Base-by-base conservation (phyloP, 2,113 vertebrate species). In the Aleadryas rufinucha region DNA sequence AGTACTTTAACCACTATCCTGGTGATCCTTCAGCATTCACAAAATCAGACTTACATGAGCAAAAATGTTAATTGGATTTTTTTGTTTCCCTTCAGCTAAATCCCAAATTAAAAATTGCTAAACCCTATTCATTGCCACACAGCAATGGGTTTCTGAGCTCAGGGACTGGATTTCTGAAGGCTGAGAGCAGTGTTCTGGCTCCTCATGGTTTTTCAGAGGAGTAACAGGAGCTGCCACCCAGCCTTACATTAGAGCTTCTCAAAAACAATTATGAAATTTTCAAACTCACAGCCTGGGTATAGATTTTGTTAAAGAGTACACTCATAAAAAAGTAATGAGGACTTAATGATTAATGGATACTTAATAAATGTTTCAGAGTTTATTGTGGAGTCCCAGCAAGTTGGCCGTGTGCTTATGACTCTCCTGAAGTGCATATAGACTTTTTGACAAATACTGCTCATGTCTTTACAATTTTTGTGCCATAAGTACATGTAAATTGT, bases 301-400 rank as follows among this genome's bases (percentile, higher is more conserved):
- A 93, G 60, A 84, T 96, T 89, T 89, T 96, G 84, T 81, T 93
- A 78, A 81, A 88, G 68, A 88, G 72, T 57, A 84, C 44, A 33
- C 76, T 89, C 89, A 78, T 96, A 28, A 85, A 88, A 94, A 90
- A 70, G 24, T 88, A 78, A 88, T 81, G 65, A 90, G 49, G 35
- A 53, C 68, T 93, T 92, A 95, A 95, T 96, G 90, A 96, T 96
- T 97, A 95, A 96, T 96, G 94, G 84, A 59, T 78, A 84, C 80
- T 87, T 77, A 94, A 89, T 97, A 87, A 95, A 95, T 95, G 27
- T 92, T 97, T 96, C 87, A 96, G 79, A 72, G 64, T 96, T 93
- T 71, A 75, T 94, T 92, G 80, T 93, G 84, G 30, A 87, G 37
- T 68, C 69, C n/a, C 61, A 84, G 79, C 59, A 90, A 90, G 71